A percentile compares a stretch with the other conserved stretches of the same genome.
Evolutionary conservation across 2,888 invertebrate species (phyloP).

Genomic region (Choreutis nemorana): DNA sequence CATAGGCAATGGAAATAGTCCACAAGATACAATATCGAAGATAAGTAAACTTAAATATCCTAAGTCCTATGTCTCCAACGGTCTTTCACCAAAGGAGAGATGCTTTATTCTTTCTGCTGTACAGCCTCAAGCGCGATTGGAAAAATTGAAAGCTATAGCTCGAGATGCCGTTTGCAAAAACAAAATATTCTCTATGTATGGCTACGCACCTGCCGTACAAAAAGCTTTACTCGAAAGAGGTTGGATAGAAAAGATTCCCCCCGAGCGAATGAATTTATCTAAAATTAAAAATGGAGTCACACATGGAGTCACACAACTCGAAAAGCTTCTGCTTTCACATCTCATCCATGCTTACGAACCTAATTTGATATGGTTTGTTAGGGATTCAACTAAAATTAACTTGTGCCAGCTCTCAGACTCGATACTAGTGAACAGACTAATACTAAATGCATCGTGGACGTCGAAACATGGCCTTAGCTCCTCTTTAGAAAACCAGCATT

Average conservation of each 20-base stretch:
- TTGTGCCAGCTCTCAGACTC: slow-evolving; percentile 21
- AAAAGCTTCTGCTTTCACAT: slow-evolving; percentile 45
- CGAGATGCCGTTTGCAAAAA: slow-evolving; percentile 48
- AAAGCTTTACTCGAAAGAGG: slow-evolving; percentile 69
- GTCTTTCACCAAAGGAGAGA: slow-evolving; percentile 44
- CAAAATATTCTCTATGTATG: slow-evolving; percentile 66
- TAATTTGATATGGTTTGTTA: slow-evolving; percentile 43
- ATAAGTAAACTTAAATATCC: too few relatives aligned
- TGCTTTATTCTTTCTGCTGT: slow-evolving; percentile 35
- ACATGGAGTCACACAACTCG: slow-evolving; percentile 34
- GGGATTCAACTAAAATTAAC: slow-evolving; percentile 25
- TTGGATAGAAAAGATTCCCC: slow-evolving; percentile 76
- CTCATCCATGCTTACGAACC: slow-evolving; percentile 37
- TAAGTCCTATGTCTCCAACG: slow-evolving; percentile 17
- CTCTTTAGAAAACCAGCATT: slow-evolving; percentile 67
- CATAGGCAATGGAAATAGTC: too few relatives aligned
- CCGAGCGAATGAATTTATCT: slow-evolving; percentile 36
- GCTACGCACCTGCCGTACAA: slow-evolving; percentile 57
- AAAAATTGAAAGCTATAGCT: slow-evolving; percentile 46
- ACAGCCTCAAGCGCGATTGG: slow-evolving; percentile 34
- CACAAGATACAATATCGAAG: too few relatives aligned
- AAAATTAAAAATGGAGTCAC: slow-evolving; percentile 31
- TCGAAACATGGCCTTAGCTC: slow-evolving; percentile 58
- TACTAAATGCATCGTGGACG: slow-evolving; percentile 42
- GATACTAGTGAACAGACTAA: slow-evolving; percentile 43